Evolutionary conservation across 1,140 invertebrate genomes (phyloP).

Genomic region (Meloidogyne floridensis): DNA sequence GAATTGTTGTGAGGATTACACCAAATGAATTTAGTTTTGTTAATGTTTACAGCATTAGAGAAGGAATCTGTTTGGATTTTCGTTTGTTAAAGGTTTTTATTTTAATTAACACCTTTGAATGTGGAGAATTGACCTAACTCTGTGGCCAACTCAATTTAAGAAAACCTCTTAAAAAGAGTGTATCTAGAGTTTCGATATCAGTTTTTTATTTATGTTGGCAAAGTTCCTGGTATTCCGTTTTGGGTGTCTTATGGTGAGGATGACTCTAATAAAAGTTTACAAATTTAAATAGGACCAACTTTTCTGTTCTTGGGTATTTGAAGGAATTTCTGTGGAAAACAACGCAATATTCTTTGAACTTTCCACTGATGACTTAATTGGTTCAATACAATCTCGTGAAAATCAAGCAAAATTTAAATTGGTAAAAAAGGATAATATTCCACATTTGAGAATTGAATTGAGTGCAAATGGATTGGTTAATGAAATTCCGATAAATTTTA

Average conservation of each 20-base stretch:
- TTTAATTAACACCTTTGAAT: not conserved
- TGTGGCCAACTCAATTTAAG: too few relatives aligned
- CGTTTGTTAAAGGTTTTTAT: constrained; percentile 32
- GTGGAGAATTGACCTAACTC: too few relatives aligned
- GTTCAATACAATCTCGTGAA: constrained; percentile 22
- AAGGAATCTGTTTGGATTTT: constrained; percentile 35
- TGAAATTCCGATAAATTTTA: constrained; percentile 31
- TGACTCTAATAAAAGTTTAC: too few relatives aligned
- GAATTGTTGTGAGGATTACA: constrained; percentile 23
- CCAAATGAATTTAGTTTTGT: constrained; percentile 37
- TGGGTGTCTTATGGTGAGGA: too few relatives aligned
- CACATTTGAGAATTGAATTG: constrained; percentile 31
- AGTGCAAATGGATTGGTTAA: constrained; percentile 26
- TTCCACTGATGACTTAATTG: constrained; percentile 29
- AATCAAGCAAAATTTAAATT: constrained; percentile 33
- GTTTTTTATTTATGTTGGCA: too few relatives aligned
- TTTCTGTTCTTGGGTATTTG: constrained; percentile 28
- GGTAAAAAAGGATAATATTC: constrained; percentile 25
- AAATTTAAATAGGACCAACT: constrained; percentile 27
- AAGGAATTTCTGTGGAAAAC: constrained; percentile 31
- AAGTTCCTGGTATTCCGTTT: too few relatives aligned
- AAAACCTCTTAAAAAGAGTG: too few relatives aligned
- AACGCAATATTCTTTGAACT: constrained; percentile 40
- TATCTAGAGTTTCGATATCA: too few relatives aligned
- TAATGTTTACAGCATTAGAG: constrained; percentile 28